Evolutionary conservation across 2,888 invertebrate genomes (phyloP).

Genomic region (Malacosoma neustria): DNA sequence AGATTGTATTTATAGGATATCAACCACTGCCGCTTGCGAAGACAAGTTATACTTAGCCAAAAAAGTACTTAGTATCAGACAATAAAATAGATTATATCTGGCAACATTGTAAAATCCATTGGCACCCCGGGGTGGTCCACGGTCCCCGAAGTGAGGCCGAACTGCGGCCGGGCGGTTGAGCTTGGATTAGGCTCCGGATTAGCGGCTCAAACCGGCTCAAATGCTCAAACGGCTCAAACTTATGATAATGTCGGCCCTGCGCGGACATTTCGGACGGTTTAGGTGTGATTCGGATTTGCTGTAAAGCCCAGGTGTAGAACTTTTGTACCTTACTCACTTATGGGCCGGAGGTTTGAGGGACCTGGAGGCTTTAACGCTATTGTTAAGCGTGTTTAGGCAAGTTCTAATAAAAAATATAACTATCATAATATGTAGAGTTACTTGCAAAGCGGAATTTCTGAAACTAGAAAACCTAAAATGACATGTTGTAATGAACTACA

Average conservation of each 20-base stretch:
- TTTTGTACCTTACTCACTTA: background rate
- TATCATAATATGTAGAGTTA: too few species aligned
- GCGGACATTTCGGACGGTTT: slow-evolving; percentile 17
- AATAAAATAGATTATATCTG: too few species aligned
- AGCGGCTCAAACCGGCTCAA: slow-evolving; percentile 30
- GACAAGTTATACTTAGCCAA: too few species aligned
- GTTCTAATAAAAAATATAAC: too few species aligned
- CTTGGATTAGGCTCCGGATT: slow-evolving; percentile 44
- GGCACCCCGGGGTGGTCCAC: slow-evolving; percentile 3
- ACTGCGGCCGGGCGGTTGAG: slow-evolving; percentile 15
- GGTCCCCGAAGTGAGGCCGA: slow-evolving; percentile 3
- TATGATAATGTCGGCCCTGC: slow-evolving; percentile 56
- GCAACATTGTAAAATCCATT: background rate
- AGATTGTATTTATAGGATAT: too few species aligned
- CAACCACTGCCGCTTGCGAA: too few species aligned
- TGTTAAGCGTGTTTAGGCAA: too few species aligned
- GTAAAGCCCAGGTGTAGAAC: background rate
- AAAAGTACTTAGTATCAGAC: too few species aligned
- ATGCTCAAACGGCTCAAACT: slow-evolving; percentile 42
- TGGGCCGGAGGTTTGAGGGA: background rate
- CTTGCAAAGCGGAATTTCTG: too few species aligned
- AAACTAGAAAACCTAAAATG: too few species aligned
- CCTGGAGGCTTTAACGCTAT: too few species aligned
- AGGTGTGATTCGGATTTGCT: slow-evolving; percentile 7
- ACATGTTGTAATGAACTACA: too few species aligned